phyloP scores from a whole-genome alignment of 2,888 invertebrate species.

The Zele albiditarsus region DNA sequence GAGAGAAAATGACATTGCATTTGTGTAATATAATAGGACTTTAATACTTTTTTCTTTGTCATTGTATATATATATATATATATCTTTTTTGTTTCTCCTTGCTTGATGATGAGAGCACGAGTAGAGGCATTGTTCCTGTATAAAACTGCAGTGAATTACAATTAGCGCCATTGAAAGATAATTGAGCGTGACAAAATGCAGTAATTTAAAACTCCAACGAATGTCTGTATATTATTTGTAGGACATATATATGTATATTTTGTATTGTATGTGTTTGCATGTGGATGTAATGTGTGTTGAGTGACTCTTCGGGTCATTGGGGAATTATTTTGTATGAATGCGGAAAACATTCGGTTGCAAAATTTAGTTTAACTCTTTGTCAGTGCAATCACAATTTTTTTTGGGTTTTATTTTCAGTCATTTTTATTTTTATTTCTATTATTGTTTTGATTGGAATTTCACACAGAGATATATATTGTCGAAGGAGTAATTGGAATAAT shows the following conservation, averaged over 20 bases:
- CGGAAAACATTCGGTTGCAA: slow-evolving; percentile 1
- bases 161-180: slow-evolving; percentile 33
- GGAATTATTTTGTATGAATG: slow-evolving; percentile 1
- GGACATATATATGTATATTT: neutral
- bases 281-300: neutral
- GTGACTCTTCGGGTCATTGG: slow-evolving; percentile 25
- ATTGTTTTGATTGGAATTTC: neutral
- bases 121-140: slow-evolving; percentile 13
- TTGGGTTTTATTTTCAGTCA: neutral
- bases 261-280: neutral
- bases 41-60: neutral
- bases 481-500: no score
- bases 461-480: neutral
- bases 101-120: slow-evolving; percentile 27
- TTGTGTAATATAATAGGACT: neutral
- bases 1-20: neutral
- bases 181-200: slow-evolving; percentile 32
- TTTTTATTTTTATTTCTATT: neutral
- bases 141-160: slow-evolving; percentile 26
- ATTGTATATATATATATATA: neutral
- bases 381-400: neutral
- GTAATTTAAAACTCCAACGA: slow-evolving; percentile 17
- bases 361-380: neutral
- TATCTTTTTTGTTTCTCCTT: neutral
- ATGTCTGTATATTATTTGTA: neutral